A percentile compares a stretch with the other conserved stretches of the same genome.
Evolutionary conservation across 2,113 vertebrate genomes (phyloP).

Genomic region (Neolamprologus modestus): DNA sequence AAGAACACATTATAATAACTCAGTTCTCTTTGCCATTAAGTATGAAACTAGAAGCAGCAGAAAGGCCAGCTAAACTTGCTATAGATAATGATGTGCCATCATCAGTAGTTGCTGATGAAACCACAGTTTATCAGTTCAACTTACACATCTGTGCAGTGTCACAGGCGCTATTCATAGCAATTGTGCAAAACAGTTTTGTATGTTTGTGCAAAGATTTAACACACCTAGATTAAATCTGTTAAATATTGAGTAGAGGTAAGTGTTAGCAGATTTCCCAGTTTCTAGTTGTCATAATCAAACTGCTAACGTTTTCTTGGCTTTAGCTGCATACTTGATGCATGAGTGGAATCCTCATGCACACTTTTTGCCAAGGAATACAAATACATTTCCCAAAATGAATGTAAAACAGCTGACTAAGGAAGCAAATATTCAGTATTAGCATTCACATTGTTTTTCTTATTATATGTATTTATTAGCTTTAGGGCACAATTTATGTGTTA

Average conservation of each 20-base stretch:
- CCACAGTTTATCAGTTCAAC: background rate
- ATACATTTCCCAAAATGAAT: background rate
- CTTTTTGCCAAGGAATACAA: background rate
- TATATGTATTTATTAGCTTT: background rate
- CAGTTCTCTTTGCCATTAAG: background rate
- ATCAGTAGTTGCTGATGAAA: background rate
- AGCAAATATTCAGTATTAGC: background rate
- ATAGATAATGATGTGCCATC: background rate
- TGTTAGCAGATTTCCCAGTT: background rate
- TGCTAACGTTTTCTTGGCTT: background rate
- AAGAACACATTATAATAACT: background rate
- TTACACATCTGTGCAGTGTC: background rate
- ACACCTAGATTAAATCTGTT: background rate
- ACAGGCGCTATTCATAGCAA: background rate
- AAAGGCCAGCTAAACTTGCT: background rate
- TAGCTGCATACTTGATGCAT: background rate
- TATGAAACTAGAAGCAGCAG: background rate
- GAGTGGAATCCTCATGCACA: background rate
- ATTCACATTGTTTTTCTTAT: background rate
- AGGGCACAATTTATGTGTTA: background rate
- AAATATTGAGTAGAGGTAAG: background rate
- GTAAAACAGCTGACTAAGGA: background rate
- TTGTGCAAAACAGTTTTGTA: background rate
- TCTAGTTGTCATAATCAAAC: background rate
- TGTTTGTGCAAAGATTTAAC: background rate